These are phyloP conservation scores for Tarsius wallacei DNA, from an alignment of 2,797 vertebrate species.

Conservation along the genomic window DNA sequence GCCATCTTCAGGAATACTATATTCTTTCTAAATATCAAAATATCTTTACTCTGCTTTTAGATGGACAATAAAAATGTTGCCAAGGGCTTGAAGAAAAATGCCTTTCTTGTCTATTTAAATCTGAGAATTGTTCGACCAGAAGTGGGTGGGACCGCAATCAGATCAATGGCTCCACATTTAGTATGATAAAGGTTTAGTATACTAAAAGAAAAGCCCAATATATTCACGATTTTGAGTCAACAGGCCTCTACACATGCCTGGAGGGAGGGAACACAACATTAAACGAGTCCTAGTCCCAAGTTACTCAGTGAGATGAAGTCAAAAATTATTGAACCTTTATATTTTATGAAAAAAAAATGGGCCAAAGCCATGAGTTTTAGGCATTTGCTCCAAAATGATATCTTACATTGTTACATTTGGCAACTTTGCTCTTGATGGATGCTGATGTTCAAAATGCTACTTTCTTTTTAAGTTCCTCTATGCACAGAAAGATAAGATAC, in stretches of 20 bases:
- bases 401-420: too few relatives aligned
- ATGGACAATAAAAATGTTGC: neutral
- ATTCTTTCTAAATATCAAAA: neutral
- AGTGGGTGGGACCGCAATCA: neutral
- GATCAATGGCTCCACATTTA: neutral
- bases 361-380: neutral
- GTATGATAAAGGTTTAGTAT: neutral
- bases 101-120: neutral
- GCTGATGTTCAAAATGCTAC: neutral
- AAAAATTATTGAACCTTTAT: neutral
- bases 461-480: constrained; percentile 68
- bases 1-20: too few relatives aligned
- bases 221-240: neutral
- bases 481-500: neutral
- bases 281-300: neutral
- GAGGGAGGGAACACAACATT: accelerated
- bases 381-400: neutral
- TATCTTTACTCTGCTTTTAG: neutral
- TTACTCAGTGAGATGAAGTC: neutral
- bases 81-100: neutral
- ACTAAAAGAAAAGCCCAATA: neutral
- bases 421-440: neutral
- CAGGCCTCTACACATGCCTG: accelerated
- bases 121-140: neutral
- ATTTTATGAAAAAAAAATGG: neutral